phyloP scores from a whole-genome alignment of 2,797 vertebrate genomes.

The Gastrophryne carolinensis region DNA sequence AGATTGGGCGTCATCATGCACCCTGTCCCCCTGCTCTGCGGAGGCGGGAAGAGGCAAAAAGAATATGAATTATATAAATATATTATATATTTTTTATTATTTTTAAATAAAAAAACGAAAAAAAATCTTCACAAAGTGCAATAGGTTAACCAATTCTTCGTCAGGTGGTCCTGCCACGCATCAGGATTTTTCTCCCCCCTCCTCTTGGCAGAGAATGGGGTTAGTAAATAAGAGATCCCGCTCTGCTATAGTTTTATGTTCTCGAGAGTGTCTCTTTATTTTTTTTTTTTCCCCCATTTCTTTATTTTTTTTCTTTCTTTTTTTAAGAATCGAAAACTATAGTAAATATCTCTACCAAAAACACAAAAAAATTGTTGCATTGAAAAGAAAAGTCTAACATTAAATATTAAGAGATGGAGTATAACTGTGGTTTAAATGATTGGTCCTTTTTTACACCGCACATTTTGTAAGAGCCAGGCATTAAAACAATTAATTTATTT shows the following conservation, averaged over 20 bases:
- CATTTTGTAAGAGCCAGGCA: too few relatives aligned
- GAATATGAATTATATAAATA: constrained; percentile 60
- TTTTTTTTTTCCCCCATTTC: constrained; percentile 62
- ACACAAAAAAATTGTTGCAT: constrained; percentile 56
- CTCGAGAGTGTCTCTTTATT: constrained; percentile 72
- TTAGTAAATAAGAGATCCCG: constrained; percentile 69
- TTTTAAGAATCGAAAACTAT: constrained; percentile 68
- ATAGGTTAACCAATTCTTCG: constrained; percentile 64
- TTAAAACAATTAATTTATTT: too few relatives aligned
- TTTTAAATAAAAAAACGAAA: constrained; percentile 45
- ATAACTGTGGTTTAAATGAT: constrained; percentile 34
- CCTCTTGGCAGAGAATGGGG: constrained; percentile 40
- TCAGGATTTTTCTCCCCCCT: not conserved
- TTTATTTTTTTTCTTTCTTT: constrained; percentile 61
- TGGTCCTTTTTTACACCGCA: too few relatives aligned
- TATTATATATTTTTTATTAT: constrained; percentile 51
- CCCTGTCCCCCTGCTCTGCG: constrained; percentile 61
- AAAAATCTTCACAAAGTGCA: constrained; percentile 78
- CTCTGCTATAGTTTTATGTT: constrained; percentile 73
- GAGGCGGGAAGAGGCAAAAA: constrained; percentile 65
- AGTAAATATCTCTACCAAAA: constrained; percentile 81
- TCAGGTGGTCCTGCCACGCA: constrained; percentile 3
- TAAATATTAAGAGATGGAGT: constrained; percentile 68
- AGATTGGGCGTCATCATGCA: constrained; percentile 62
- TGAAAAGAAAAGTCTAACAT: constrained; percentile 71